Conservation (phyloP, 2,888 invertebrate genomes). For the Ormyrus thymus region DNA sequence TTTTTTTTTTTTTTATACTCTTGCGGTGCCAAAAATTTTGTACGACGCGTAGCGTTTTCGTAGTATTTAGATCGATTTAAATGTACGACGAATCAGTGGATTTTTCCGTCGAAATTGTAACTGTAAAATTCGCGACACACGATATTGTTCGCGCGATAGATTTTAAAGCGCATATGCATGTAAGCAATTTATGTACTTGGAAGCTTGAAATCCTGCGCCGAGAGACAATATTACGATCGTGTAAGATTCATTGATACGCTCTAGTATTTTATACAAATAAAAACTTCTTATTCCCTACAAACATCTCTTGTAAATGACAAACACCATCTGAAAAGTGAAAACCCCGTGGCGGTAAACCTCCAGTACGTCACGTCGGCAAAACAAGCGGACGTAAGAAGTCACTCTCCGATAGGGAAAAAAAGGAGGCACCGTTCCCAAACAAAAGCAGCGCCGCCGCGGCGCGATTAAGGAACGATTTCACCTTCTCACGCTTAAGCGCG, state of each 20-base stretch:
- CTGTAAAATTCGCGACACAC: too few species aligned
- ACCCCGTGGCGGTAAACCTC: too few species aligned
- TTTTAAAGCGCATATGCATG: too few species aligned
- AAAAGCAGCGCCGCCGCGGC: conserved; percentile 2
- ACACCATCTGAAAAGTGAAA: conserved; percentile 35
- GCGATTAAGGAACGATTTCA: conserved; percentile 48
- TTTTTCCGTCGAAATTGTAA: not conserved
- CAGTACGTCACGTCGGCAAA: conserved; percentile 18
- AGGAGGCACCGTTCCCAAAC: conserved; percentile 1
- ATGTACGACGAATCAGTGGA: conserved; percentile 5
- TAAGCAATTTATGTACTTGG: too few species aligned
- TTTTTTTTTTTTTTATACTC: conserved; percentile 10
- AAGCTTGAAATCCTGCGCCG: not conserved
- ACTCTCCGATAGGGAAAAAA: conserved; percentile 30
- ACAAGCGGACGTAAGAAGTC: conserved; percentile 40
- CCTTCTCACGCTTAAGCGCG: not conserved
- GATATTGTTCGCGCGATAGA: too few species aligned
- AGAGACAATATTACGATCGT: conserved; percentile 1
- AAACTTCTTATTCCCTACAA: conserved; percentile 24
- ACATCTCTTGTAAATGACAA: conserved; percentile 23
- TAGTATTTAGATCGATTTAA: conserved; percentile 3
- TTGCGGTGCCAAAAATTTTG: conserved; percentile 39
- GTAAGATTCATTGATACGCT: conserved; percentile 15
- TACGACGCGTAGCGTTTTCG: conserved; percentile 13
- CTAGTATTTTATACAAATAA: conserved; percentile 16